Base-by-base conservation (phyloP, 2,797 vertebrate genomes). In the Apogon talboti region DNA sequence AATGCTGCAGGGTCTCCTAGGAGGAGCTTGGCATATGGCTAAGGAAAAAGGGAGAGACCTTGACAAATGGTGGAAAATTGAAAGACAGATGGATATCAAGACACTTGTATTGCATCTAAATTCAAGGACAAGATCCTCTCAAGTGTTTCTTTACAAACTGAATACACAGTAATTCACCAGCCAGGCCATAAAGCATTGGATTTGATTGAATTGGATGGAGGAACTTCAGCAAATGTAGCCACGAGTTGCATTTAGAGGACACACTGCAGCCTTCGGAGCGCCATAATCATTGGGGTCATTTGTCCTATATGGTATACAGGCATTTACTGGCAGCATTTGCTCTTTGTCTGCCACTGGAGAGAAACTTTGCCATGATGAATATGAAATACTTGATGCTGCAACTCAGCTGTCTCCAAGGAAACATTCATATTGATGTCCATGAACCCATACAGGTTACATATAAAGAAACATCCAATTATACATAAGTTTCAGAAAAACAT, bases 41-140 rank as follows among this genome's bases (percentile, higher is more conserved):
- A 5, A 7, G 42, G 33, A 52, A 12, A 51, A 1, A 53, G 14
- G 28, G 18, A 16, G n/a, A 40, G 16, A 58, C 33, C n/a, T 49
- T 71, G 3, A 61, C 37, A 61, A 53, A 7, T 6, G 2, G 6
- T 0, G 1, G 19, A 30, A 69, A 49, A 55, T 15, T 2, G 4
- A 58, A 16, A 55, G 24, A 53, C 50, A 6, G 3, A 54, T 41
- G 7, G 9, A 44, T 66, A 57, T 70, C 15, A 41, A 56, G 51
- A 50, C 2, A 44, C 19, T n/a, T 18, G 15, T 43, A 0, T 2
- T 53, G 2, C 53, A 12, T 47, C 24, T 59, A 9, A 21, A 14
- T 45, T 38, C n/a, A 71, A 44, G 2, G 9, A 4, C 33, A 40
- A 10, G 7, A 14, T 21, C 9, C 12, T 49, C 55, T 49, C 3